Evolutionary conservation across 1,140 invertebrate species (phyloP), one percentile per base, ranked within the genome.

Genomic region (Drosophila navojoa): DNA sequence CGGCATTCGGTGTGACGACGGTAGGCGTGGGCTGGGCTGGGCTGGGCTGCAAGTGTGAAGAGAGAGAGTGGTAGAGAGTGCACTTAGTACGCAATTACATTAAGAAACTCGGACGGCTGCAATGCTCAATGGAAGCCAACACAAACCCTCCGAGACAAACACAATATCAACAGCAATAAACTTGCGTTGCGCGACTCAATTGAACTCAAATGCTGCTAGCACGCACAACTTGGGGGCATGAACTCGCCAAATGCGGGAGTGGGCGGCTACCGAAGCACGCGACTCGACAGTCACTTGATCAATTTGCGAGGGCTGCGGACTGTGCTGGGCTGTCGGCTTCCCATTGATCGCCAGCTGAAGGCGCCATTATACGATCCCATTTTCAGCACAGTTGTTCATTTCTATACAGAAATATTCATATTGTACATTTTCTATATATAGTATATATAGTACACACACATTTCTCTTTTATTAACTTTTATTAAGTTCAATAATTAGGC

Each of bases 141-240:
- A 62, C 42, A 55, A 22, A 40, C 50, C 60, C 32, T 72, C 44
- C 57, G 5, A 45, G n/a, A 47, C 32, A 64, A 47, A 53, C 13
- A 53, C 13, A n/a, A 68, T 49, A 27, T 45, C 44, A 44, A 22
- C 19, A 61, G 79, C 84, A 84, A 89, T 84, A 84, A 89, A 89
- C 82, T 71, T 63, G 64, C 67, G 61, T 68, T 76, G 69, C 69
- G 79, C 81, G 74, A 82, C 77, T 90, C 79, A 90, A 90, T 90
- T 90, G 84, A 86, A 90, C 79, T 78, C 81, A 82, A 87, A 76
- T 82, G 82, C 35, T 50, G 76, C 61, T 52, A 70, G 61, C 82
- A 87, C 82, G 82, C 82, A 87, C 62, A 68, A 42, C 35, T 6
- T 3, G 15, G 29, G 6, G 35, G 27, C 32, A 35, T 35, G 32